phyloP scores from a whole-genome alignment of 1,140 invertebrate species.

The Uloborus diversus region DNA sequence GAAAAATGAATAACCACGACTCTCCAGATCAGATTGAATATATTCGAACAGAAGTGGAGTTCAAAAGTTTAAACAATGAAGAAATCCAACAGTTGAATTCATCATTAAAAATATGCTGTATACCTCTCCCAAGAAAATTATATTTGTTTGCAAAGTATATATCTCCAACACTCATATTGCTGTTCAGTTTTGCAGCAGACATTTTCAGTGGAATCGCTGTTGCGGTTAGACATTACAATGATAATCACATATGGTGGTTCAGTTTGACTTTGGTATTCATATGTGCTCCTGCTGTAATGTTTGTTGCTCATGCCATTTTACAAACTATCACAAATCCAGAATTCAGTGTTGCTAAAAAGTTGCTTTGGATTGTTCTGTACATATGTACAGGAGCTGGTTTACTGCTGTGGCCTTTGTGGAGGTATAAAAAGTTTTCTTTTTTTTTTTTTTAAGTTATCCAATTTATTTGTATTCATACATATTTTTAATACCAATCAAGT shows the following conservation, averaged over 20 bases:
- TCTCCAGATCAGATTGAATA: conserved; percentile 50
- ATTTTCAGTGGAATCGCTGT: conserved; percentile 48
- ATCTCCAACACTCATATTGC: conserved; percentile 30
- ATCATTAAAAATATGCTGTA: conserved; percentile 51
- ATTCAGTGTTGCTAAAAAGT: conserved; percentile 18
- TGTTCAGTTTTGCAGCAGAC: conserved; percentile 52
- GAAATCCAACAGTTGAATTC: conserved; percentile 36
- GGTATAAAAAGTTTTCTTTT: too few species aligned
- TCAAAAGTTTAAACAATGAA: conserved; percentile 41
- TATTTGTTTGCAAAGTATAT: conserved; percentile 50
- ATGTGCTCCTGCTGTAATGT: conserved; percentile 50
- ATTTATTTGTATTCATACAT: too few species aligned
- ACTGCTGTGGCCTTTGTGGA: conserved; percentile 41
- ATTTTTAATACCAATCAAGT: too few species aligned
- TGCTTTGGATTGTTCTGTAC: conserved; percentile 49
- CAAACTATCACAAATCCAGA: conserved; percentile 25
- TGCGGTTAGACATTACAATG: conserved; percentile 31
- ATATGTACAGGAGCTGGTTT: conserved; percentile 27
- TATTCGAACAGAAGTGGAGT: conserved; percentile 33
- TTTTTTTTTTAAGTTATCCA: too few species aligned
- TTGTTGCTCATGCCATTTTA: conserved; percentile 36
- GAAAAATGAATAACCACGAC: conserved; percentile 7
- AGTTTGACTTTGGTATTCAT: conserved; percentile 40
- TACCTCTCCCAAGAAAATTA: conserved; percentile 35
- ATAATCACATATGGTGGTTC: conserved; percentile 47